Conservation (phyloP, 1,140 invertebrate genomes). For the Cherax quadricarinatus region DNA sequence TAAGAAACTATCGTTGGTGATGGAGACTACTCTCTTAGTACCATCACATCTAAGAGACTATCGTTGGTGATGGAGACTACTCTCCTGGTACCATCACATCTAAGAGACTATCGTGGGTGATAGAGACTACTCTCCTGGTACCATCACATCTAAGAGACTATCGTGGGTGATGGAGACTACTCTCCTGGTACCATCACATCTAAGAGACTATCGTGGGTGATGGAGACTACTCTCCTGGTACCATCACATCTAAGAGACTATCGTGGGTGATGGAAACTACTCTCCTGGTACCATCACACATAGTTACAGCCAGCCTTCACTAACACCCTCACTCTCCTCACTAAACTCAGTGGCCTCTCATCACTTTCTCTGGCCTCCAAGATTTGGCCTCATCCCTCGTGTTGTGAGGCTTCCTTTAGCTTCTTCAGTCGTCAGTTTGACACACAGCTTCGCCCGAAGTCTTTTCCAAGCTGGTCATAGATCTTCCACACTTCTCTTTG, state of each 20-base stretch:
- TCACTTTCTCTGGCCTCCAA: neutral
- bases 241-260: neutral
- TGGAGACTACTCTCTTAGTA: neutral
- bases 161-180: no score
- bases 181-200: neutral
- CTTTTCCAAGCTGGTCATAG: neutral
- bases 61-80: no score
- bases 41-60: neutral
- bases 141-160: neutral
- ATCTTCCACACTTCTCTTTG: no score
- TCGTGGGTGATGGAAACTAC: neutral
- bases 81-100: neutral
- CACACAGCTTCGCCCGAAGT: neutral
- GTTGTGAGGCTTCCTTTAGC: neutral
- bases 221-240: neutral
- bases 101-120: neutral
- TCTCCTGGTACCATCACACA: neutral
- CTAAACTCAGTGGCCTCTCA: neutral
- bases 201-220: neutral
- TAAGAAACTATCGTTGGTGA: slow-evolving; percentile 78
- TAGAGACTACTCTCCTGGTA: neutral
- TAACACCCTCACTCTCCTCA: neutral
- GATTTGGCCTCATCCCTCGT: no score
- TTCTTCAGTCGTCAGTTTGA: no score
- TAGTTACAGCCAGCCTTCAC: neutral